phyloP scores from a whole-genome alignment of 2,797 vertebrate species.

The Lacerta bilineata region DNA sequence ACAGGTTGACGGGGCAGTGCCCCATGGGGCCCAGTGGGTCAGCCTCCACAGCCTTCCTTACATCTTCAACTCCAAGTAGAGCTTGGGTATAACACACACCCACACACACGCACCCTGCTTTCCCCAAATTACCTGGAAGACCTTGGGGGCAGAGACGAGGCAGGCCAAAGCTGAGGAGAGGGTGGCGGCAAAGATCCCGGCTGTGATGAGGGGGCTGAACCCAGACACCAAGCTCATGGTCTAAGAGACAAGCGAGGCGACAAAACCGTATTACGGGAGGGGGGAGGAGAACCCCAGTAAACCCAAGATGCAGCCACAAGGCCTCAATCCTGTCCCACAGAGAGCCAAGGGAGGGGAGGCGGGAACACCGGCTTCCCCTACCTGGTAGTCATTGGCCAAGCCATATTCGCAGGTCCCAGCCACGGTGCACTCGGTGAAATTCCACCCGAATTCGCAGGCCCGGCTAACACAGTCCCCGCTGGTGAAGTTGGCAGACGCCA shows the following conservation, averaged over 20 bases:
- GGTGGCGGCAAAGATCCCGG: conserved; percentile 83
- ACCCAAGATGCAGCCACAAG: background rate
- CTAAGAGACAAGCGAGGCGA: conserved; percentile 54
- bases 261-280: too few species aligned
- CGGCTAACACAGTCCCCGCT: conserved; percentile 71
- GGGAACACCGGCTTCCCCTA: conserved; percentile 38
- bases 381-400: conserved; percentile 79
- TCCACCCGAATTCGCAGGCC: conserved; percentile 80
- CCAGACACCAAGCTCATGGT: conserved; percentile 80
- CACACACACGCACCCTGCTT: background rate
- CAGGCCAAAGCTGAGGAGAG: conserved; percentile 85
- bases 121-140: conserved; percentile 80
- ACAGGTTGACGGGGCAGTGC: too few species aligned
- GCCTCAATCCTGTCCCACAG: background rate
- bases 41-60: too few species aligned
- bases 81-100: background rate
- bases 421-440: conserved; percentile 80
- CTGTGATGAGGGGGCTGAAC: conserved; percentile 78
- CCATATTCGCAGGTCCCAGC: conserved; percentile 72
- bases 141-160: conserved; percentile 83
- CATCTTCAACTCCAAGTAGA: too few species aligned
- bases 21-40: too few species aligned
- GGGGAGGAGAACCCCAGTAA: background rate
- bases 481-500: conserved; percentile 68
- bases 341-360: background rate